phyloP scores from a whole-genome alignment of 2,888 invertebrate species.

The Hypena proboscidalis region DNA sequence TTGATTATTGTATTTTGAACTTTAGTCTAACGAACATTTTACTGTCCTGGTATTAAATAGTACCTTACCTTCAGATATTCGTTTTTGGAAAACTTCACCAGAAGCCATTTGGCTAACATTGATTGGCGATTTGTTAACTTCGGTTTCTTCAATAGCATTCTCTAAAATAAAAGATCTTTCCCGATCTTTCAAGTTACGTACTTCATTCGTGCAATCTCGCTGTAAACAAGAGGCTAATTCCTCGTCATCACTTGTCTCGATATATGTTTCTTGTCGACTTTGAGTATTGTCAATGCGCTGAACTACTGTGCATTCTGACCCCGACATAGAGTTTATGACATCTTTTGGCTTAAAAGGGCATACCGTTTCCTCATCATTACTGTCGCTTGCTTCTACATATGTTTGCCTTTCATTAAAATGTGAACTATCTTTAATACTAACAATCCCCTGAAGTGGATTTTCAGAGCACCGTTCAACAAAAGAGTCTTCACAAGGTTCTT shows the following conservation, averaged over 20 bases:
- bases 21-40: constrained; percentile 16
- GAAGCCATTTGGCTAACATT: constrained; percentile 17
- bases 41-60: constrained; percentile 16
- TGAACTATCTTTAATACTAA: constrained; percentile 20
- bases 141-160: constrained; percentile 14
- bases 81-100: constrained; percentile 17
- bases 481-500: constrained; percentile 16
- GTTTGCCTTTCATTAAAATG: constrained; percentile 16
- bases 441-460: constrained; percentile 18
- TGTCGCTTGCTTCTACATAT: constrained; percentile 20
- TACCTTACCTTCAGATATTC: constrained; percentile 16
- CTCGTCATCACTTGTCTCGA: constrained; percentile 19
- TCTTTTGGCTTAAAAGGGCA: constrained; percentile 19
- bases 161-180: constrained; percentile 18
- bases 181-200: constrained; percentile 17
- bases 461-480: constrained; percentile 17
- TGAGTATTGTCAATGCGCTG: constrained; percentile 17
- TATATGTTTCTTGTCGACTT: constrained; percentile 17
- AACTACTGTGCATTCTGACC: constrained; percentile 20
- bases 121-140: constrained; percentile 18
- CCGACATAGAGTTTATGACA: constrained; percentile 16
- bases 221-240: constrained; percentile 20
- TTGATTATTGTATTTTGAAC: constrained; percentile 17
- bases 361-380: constrained; percentile 21
- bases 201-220: constrained; percentile 19